Evolutionary conservation across 2,797 vertebrate species (phyloP), one percentile per base, ranked within the genome.

Genomic region (Tragopan temminckii): DNA sequence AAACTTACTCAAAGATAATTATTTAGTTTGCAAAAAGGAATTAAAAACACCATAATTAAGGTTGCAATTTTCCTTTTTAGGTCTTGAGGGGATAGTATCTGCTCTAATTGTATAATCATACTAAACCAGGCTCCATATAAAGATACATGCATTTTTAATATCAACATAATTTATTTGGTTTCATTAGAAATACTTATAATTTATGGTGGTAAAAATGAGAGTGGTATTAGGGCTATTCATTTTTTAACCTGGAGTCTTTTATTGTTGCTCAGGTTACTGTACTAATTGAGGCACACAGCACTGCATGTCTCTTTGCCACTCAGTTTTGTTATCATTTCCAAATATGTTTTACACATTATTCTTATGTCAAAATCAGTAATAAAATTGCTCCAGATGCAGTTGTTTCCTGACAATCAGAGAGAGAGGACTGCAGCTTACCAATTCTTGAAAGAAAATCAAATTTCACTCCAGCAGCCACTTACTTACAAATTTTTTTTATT

Each of bases 31-130:
- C 55, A 93, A 85, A 89, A 93, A 83, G 40, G 43, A 87, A 89
- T 85, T 80, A 1, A 59, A 83, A 85, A 48, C 67, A 23, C 38
- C 29, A 5, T 85, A 90, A 83, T 83, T 89, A 95, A 93, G 82
- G 89, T 92, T 81, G 82, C 27, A 57, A n/a, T 88, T 91, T 95
- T 79, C 63, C 23, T 74, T 94, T 83, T 85, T 38, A 53, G 67
- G 23, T 63, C 69, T 75, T 67, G 29, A 53, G 59, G 50, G 77
- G 48, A 76, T 83, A 83, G 31, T 80, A 3, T 78, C 42, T 71
- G 94, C 84, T 78, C 66, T 93, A 89, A 93, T 90, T 92, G 82
- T 23, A n/a, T 72, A 85, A 92, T 83, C 84, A 63, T 52, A 88
- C 40, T 80, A 85, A 95, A 17, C 3, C 72, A 71, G 68, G 50